These are phyloP conservation scores for Notodonta dromedarius DNA, from an alignment of 2,888 invertebrate species.

Conservation along the genomic window DNA sequence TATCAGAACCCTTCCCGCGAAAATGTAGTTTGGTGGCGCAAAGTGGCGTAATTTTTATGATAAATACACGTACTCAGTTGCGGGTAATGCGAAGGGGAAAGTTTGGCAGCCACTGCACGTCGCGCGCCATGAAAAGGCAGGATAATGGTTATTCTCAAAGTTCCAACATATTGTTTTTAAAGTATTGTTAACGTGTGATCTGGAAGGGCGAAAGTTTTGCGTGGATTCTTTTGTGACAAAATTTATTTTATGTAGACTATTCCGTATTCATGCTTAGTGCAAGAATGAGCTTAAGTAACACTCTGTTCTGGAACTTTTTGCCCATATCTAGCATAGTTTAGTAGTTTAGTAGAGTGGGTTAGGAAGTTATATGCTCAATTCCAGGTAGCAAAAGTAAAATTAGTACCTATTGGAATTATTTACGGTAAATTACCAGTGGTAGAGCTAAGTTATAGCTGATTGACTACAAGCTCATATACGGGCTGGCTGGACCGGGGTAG, in stretches of 20 bases:
- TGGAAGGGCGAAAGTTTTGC: slow-evolving; percentile 7
- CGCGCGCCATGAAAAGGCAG: slow-evolving; percentile 18
- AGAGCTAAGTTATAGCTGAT: too few relatives aligned
- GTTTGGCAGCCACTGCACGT: slow-evolving; percentile 19
- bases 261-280: slow-evolving; percentile 11
- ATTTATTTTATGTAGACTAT: slow-evolving; percentile 17
- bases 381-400: too few relatives aligned
- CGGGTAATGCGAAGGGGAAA: slow-evolving; percentile 18
- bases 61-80: slow-evolving; percentile 35
- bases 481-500: too few relatives aligned
- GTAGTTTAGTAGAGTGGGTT: too few relatives aligned
- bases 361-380: too few relatives aligned
- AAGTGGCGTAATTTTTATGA: slow-evolving; percentile 51
- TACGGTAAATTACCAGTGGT: too few relatives aligned
- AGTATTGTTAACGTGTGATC: slow-evolving; percentile 21
- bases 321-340: too few relatives aligned
- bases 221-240: slow-evolving; percentile 2
- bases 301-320: slow-evolving; percentile 5
- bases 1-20: slow-evolving; percentile 29
- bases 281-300: slow-evolving; percentile 1
- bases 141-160: slow-evolving; percentile 22
- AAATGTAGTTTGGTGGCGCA: slow-evolving; percentile 36
- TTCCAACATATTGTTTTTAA: slow-evolving; percentile 21
- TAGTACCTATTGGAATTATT: too few relatives aligned
- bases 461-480: too few relatives aligned